Evolutionary conservation across 2,113 vertebrate genomes (phyloP), one percentile per base, ranked within the genome.

Genomic region (Tretioscincus oriximinensis): DNA sequence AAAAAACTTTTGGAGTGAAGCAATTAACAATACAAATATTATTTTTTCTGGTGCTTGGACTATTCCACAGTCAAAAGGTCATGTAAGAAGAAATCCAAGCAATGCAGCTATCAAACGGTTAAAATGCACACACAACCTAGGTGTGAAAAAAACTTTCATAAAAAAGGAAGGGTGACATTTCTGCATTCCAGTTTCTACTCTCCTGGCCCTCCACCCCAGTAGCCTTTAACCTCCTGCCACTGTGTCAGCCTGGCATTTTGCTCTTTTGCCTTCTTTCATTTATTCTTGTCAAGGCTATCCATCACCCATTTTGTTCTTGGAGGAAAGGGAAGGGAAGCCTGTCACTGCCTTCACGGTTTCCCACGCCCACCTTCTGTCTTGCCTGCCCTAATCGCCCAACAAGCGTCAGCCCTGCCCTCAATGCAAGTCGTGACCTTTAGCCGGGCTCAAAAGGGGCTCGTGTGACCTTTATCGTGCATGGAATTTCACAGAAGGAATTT

Each of bases 221-320:
- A 58, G 54, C 54, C 47, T 64, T 73, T 69, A 70, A 72, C 7
- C 24, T 74, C 49, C 66, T 16, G 21, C 51, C 73, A 74, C 76
- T 3, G 41, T 21, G 81, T 73, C 73, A 47, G 71, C 2, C 74
- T 64, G 70, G 7, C 0, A 4, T 83, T 73, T 82, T 58, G 78
- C 84, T 81, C 87, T 81, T 58, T 85, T 73, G 74, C 81, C 82
- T 5, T 35, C 8, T 5, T n/a, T 61, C 77, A 81, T 81, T 89
- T 86, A 81, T 79, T 60, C 51, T 61, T 76, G 80, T 75, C 80
- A 24, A 3, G 24, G 49, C 73, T 60, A 21, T 49, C 51, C 65
- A 54, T 45, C 73, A 61, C 29, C 16, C 51, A 76, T 16, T 70
- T 26, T 65, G 83, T 58, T 1, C 8, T 73, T 4, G 7, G 29